A percentile compares a stretch with the other conserved stretches of the same genome.
phyloP scores from a whole-genome alignment of 2,797 vertebrate genomes.

The Vespertilio murinus region DNA sequence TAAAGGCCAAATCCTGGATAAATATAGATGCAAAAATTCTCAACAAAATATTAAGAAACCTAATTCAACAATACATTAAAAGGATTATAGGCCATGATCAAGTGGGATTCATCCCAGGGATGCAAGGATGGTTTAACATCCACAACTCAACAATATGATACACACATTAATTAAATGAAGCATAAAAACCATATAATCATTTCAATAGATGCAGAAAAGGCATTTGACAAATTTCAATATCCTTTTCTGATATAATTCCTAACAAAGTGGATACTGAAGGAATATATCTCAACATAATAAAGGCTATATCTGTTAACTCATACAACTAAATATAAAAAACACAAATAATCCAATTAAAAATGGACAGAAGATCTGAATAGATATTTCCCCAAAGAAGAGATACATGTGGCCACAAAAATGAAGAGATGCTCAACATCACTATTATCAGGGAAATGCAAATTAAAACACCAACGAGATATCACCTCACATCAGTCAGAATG shows the following conservation, averaged over 20 bases:
- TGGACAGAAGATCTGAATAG: background rate
- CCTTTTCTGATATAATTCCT: background rate
- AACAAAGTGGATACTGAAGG: background rate
- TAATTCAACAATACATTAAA: background rate
- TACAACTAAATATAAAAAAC: background rate
- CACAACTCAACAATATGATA: too few relatives aligned
- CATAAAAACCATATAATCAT: background rate
- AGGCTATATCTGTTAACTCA: background rate
- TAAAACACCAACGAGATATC: background rate
- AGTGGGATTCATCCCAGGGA: too few relatives aligned
- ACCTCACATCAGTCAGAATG: background rate
- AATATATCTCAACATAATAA: background rate
- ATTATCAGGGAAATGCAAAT: background rate
- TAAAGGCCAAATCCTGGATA: background rate
- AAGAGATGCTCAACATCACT: background rate
- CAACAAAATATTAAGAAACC: background rate
- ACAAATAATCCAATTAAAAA: background rate
- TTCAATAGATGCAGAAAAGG: background rate
- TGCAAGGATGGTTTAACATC: too few relatives aligned
- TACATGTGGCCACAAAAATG: background rate
- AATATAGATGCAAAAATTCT: background rate
- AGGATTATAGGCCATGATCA: background rate
- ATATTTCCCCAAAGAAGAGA: background rate
- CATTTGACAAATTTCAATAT: background rate
- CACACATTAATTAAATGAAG: too few relatives aligned